These are phyloP conservation scores for Petrolisthes manimaculis DNA, from an alignment of 2,888 invertebrate species.

Conservation along the genomic window DNA sequence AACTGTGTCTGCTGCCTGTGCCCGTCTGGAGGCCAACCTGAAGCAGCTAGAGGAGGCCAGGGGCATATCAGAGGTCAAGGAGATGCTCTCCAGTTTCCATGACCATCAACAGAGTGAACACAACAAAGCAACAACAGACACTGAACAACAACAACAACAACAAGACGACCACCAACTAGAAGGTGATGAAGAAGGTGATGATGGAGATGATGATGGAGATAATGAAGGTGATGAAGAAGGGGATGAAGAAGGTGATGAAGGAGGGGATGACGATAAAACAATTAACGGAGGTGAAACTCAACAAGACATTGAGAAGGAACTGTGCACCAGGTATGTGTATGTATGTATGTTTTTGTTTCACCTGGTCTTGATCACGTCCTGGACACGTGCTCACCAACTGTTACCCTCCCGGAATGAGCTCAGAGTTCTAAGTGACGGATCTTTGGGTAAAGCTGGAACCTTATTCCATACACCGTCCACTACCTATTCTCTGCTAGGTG, in stretches of 20 bases:
- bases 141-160: not conserved
- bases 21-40: not conserved
- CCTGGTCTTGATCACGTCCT: no score
- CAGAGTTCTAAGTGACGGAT: no score
- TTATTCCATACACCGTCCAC: no score
- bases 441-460: no score
- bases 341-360: no score
- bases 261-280: not conserved
- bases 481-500: no score
- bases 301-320: no score
- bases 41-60: not conserved
- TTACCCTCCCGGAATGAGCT: no score
- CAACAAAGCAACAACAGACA: not conserved
- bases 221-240: not conserved
- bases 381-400: no score
- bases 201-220: not conserved
- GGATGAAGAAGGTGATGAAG: not conserved
- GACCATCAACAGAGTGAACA: not conserved
- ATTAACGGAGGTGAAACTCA: not conserved
- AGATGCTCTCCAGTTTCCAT: not conserved
- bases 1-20: not conserved
- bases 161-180: no score
- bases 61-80: not conserved
- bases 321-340: no score
- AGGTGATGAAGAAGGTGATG: not conserved